These are phyloP conservation scores for Ptiloglossa arizonensis DNA, from an alignment of 1,140 invertebrate genomes.

Conservation along the genomic window DNA sequence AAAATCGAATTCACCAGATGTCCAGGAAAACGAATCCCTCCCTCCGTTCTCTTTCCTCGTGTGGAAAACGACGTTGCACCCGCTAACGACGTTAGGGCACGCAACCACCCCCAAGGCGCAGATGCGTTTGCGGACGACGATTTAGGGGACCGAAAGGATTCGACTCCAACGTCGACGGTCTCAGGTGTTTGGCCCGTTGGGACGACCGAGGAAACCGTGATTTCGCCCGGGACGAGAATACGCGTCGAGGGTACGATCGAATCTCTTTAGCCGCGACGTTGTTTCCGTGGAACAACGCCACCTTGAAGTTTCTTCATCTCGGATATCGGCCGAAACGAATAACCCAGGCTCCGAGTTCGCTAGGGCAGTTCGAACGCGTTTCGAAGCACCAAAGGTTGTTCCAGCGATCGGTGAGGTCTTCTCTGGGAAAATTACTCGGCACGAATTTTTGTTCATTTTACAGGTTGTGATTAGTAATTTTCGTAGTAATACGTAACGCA, in stretches of 20 bases:
- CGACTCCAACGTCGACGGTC: conserved; percentile 32
- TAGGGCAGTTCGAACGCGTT: too few relatives aligned
- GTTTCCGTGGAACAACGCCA: too few relatives aligned
- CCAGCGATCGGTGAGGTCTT: too few relatives aligned
- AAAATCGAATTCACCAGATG: conserved; percentile 82
- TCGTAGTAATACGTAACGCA: too few relatives aligned
- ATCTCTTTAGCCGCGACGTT: not conserved
- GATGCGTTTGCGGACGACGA: conserved; percentile 63
- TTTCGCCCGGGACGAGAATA: conserved; percentile 9
- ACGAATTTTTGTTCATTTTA: too few relatives aligned
- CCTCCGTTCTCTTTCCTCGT: conserved; percentile 25
- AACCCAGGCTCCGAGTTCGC: too few relatives aligned
- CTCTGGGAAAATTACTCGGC: too few relatives aligned
- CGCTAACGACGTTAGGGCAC: conserved; percentile 71
- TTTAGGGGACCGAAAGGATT: conserved; percentile 57
- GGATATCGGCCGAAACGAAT: too few relatives aligned
- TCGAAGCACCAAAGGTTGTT: too few relatives aligned
- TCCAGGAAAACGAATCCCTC: conserved; percentile 73
- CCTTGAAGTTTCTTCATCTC: too few relatives aligned
- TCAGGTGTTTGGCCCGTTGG: conserved; percentile 44
- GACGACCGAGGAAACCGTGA: conserved; percentile 30
- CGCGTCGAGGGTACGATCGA: not conserved
- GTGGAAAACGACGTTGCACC: conserved; percentile 65
- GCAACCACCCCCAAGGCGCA: conserved; percentile 44
- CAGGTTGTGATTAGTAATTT: too few relatives aligned